phyloP scores from a whole-genome alignment of 1,140 invertebrate species.

The Microplitis mediator region DNA sequence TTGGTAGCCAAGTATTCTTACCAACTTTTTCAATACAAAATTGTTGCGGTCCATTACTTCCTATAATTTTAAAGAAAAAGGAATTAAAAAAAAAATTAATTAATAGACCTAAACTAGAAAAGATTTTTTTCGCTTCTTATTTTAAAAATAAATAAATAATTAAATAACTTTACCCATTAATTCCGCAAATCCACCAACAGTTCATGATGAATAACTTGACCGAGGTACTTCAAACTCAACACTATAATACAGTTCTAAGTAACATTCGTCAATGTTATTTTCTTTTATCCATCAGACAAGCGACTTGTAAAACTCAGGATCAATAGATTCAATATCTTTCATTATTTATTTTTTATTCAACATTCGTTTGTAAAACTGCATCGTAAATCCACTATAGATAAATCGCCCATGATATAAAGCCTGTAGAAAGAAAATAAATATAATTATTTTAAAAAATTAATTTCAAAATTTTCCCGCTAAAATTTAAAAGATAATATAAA shows the following conservation, averaged over 20 bases:
- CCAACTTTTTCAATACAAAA: slow-evolving; percentile 99
- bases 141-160: slow-evolving; percentile 51
- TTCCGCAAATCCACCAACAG: slow-evolving; percentile 93
- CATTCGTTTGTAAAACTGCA: slow-evolving; percentile 99
- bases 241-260: slow-evolving; percentile 95
- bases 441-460: too few relatives aligned
- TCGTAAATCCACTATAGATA: slow-evolving; percentile 98
- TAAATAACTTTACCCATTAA: slow-evolving; percentile 83
- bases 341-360: slow-evolving; percentile 96
- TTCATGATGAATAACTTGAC: slow-evolving; percentile 82
- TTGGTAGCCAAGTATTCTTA: slow-evolving; percentile 92
- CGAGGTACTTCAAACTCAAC: slow-evolving; percentile 97
- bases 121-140: background rate
- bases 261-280: slow-evolving; percentile 96
- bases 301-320: slow-evolving; percentile 99
- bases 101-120: too few relatives aligned
- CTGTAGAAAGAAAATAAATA: slow-evolving; percentile 59
- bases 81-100: slow-evolving; percentile 28
- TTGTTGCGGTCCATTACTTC: slow-evolving; percentile 95
- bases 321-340: slow-evolving; percentile 98
- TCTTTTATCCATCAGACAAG: slow-evolving; percentile 93
- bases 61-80: slow-evolving; percentile 57
- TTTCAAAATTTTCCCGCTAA: too few relatives aligned
- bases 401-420: slow-evolving; percentile 98
- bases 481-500: too few relatives aligned